Evolutionary conservation across 1,140 invertebrate genomes (phyloP), one percentile per base, ranked within the genome.

Genomic region (Lepidotrigona ventralis): DNA sequence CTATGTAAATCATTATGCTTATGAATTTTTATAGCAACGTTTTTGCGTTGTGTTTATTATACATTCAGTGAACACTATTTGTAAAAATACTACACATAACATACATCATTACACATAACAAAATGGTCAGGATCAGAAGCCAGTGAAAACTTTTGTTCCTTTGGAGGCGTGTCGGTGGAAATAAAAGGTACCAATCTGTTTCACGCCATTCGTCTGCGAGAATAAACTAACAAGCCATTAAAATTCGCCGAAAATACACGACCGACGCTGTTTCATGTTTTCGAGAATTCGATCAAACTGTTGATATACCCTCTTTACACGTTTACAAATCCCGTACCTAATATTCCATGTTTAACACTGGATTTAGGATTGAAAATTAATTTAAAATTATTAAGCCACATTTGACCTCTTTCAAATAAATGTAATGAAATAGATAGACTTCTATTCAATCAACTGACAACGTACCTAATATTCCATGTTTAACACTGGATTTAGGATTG

Each of bases 181-280:
- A 69, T 60, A 71, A 51, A 63, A 76, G 69, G 33, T 72, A 26
- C 54, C 81, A 63, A 86, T 76, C 76, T 75, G 81, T 79, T 70
- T 26, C 64, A 71, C 39, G 80, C 68, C 80, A 85, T 85, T 85
- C 84, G 84, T 77, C 81, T 71, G 81, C 46, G 54, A 63, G 68
- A 29, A 84, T 83, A 84, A 84, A 86, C 73, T 58, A 70, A 82
- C 85, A 53, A 46, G 71, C 68, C 76, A 84, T 86, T 86, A 86
- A 86, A 86, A 80, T 86, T 84, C 64, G 81, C 81, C 85, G 56
- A 71, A 79, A 86, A 84, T 86, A 86, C 70, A 83, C 83, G 81
- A 78, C n/a, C 17, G 81, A 78, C 58, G 64, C 79, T 81, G 64
- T 84, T 83, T 70, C 78, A 77, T 66, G 56, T 66, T 80, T 84